A percentile compares a stretch with the other conserved stretches of the same genome.
These are phyloP conservation scores for Harmothoe impar DNA, from an alignment of 2,888 invertebrate genomes.

Conservation along the genomic window DNA sequence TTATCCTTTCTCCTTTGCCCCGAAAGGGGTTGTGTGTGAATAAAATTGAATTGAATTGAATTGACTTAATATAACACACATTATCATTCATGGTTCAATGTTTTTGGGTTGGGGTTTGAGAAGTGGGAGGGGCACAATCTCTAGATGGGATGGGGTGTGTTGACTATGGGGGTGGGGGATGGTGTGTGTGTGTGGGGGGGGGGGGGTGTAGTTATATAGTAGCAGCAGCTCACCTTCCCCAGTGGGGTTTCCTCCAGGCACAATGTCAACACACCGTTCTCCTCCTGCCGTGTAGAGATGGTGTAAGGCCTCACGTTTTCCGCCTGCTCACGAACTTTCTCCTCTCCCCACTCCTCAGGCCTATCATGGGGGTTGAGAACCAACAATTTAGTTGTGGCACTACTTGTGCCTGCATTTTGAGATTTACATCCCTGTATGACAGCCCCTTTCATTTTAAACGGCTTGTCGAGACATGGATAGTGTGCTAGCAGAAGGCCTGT, in stretches of 20 bases:
- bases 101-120: no score
- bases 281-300: neutral
- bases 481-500: neutral
- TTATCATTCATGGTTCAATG: no score
- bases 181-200: no score
- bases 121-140: no score
- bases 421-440: neutral
- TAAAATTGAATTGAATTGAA: no score
- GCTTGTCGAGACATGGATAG: neutral
- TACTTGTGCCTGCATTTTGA: neutral
- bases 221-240: neutral
- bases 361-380: neutral
- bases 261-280: neutral
- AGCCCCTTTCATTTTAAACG: neutral
- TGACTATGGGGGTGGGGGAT: no score
- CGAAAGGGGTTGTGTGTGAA: no score
- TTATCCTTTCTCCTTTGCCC: no score
- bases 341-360: slow-evolving; percentile 1
- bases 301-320: slow-evolving; percentile 27
- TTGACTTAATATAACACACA: no score
- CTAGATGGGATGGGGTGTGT: no score
- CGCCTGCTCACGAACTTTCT: slow-evolving; percentile 26
- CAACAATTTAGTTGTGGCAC: slow-evolving; percentile 19
- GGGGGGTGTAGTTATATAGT: no score
- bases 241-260: neutral